These are phyloP conservation scores for Anastrepha obliqua DNA, from an alignment of 1,140 invertebrate genomes.

Conservation along the genomic window DNA sequence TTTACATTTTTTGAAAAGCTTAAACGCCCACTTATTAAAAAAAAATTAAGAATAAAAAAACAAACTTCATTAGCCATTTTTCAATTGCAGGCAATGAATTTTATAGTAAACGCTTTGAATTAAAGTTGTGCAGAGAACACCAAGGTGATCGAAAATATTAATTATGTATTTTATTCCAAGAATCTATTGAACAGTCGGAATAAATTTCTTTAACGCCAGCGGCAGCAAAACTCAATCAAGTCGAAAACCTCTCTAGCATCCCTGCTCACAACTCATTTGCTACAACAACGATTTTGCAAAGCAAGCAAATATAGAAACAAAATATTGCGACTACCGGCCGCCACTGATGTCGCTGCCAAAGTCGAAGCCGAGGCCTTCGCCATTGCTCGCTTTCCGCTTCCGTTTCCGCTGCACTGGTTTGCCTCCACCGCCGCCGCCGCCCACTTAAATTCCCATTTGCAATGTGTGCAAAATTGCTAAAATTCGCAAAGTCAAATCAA, in stretches of 20 bases:
- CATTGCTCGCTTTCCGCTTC: slow-evolving; percentile 31
- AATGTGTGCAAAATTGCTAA: slow-evolving; percentile 18
- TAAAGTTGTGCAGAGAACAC: background rate
- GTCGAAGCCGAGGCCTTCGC: background rate
- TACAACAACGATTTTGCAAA: background rate
- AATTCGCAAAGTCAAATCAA: background rate
- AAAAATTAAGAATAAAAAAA: no score
- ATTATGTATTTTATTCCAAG: slow-evolving; percentile 9
- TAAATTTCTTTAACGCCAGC: background rate
- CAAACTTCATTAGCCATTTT: no score
- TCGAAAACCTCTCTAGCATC: background rate
- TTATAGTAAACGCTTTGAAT: background rate
- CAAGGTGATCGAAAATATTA: background rate
- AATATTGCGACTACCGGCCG: background rate
- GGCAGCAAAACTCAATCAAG: slow-evolving; percentile 26
- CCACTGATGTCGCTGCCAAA: background rate
- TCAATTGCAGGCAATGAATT: no score
- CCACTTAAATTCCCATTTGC: background rate
- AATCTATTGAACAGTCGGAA: background rate
- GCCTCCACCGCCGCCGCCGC: background rate
- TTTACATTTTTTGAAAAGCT: no score
- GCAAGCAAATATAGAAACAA: background rate
- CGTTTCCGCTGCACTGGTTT: slow-evolving; percentile 16
- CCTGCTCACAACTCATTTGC: background rate
- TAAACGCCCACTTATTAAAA: no score